Evolutionary conservation across 2,113 vertebrate genomes (phyloP), one percentile per base, ranked within the genome.

Genomic region (Engystomops pustulosus): DNA sequence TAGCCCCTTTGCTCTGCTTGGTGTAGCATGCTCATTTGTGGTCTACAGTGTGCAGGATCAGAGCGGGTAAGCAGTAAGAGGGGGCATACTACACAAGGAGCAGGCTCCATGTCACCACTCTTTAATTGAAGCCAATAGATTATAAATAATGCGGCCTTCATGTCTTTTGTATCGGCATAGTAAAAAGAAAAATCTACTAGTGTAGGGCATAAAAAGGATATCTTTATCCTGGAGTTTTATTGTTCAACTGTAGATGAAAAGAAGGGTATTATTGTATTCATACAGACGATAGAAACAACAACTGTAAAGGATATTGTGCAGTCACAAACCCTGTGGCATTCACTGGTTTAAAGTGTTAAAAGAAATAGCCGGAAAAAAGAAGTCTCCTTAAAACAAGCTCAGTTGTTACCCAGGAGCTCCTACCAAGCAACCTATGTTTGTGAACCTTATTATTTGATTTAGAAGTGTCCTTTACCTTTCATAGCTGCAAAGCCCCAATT

Each of bases 381-480:
- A 51, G 47, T 76, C 72, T 53, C 18, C 72, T 76, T 53, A 51
- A 76, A 76, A 51, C 47, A 51, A 53, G 72, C 45, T 32, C 72
- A 36, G 30, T 76, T 76, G 72, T 76, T 76, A 32, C 45, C 45
- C 47, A 51, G 45, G 47, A 53, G 72, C 47, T 76, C 30, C 25
- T 30, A 74, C 44, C 71, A 74, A 20, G 71, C 71, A 74, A 49
- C 71, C 71, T 49, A 74, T 74, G 71, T 49, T 51, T 76, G 72
- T 76, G 72, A 76, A 53, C 72, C 45, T 76, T 53, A 76, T 76
- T 76, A 51, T 76, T 49, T 76, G 72, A 51, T 53, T 51, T 76
- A 76, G 45, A 76, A 51, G 45, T 76, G 72, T 76, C 72, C 72
- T 76, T 76, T 49, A 76, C 47, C 72, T 32, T 76, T 76, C 45